phyloP scores from a whole-genome alignment of 2,113 vertebrate genomes.

The Casuarius casuarius region DNA sequence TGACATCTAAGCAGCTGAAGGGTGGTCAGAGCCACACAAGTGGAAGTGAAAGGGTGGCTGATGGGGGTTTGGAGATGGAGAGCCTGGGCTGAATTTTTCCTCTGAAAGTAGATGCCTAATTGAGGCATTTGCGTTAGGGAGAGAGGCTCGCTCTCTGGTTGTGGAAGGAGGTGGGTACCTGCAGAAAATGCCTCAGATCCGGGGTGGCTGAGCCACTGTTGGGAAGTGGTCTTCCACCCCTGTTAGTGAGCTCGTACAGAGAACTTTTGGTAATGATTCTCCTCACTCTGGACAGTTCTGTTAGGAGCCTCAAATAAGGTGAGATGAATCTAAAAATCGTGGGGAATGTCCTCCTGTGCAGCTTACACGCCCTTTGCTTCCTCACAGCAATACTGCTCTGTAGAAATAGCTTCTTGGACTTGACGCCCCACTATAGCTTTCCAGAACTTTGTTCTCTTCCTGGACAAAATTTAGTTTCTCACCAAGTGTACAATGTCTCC shows the following conservation, averaged over 20 bases:
- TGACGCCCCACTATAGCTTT: background rate
- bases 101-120: background rate
- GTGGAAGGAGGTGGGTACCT: background rate
- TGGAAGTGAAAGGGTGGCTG: background rate
- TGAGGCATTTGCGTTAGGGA: fast-evolving
- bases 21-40: background rate
- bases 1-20: background rate
- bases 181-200: background rate
- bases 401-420: background rate
- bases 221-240: background rate
- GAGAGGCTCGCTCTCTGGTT: background rate
- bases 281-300: background rate
- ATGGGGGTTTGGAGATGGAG: background rate
- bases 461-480: background rate
- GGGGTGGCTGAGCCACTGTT: background rate
- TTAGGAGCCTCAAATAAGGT: background rate
- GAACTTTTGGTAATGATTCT: background rate
- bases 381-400: background rate
- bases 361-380: background rate
- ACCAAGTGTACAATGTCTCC: background rate
- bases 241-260: background rate
- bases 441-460: background rate
- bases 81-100: background rate
- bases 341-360: background rate
- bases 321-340: background rate